Evolutionary conservation across 30 jellyfish, hydroid and myxozoan genomes (phyloP).

Genomic region (Aurelia sp.): DNA sequence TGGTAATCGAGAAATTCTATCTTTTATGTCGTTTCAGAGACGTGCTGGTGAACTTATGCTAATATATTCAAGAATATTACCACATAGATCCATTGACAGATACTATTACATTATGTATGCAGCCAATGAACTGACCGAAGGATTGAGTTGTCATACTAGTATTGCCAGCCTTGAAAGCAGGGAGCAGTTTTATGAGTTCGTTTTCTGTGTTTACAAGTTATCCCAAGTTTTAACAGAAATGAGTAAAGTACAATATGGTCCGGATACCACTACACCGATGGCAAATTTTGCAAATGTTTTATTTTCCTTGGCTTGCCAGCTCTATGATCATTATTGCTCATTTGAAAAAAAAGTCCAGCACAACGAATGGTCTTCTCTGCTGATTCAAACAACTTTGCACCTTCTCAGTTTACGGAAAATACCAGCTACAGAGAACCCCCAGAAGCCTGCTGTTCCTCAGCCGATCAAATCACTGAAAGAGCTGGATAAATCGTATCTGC

Average conservation of each 20-base stretch:
- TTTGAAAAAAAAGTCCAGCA: slow-evolving; percentile 40
- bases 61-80: slow-evolving; percentile 23
- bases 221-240: slow-evolving; percentile 31
- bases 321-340: slow-evolving; percentile 52
- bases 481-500: background rate
- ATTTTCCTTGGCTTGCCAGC: slow-evolving; percentile 19
- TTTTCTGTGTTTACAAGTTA: slow-evolving; percentile 46
- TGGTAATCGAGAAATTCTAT: background rate
- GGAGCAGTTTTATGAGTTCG: slow-evolving; percentile 65
- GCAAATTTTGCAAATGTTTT: background rate
- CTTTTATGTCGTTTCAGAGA: slow-evolving; percentile 15
- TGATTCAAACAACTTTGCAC: slow-evolving; percentile 28
- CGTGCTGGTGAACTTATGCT: slow-evolving; percentile 68
- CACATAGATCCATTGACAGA: slow-evolving; percentile 4
- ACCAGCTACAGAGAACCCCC: slow-evolving; percentile 15
- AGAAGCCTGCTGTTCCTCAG: background rate
- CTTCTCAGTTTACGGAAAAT: slow-evolving; percentile 36
- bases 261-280: background rate
- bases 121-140: slow-evolving; percentile 47
- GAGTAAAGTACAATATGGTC: slow-evolving; percentile 1
- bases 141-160: slow-evolving; percentile 65
- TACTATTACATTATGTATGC: slow-evolving; percentile 32
- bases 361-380: slow-evolving; percentile 12
- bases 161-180: slow-evolving; percentile 60
- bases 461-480: background rate